A percentile compares a stretch with the other conserved stretches of the same genome.
These are phyloP conservation scores for Tenrec ecaudatus DNA, from an alignment of 2,113 vertebrate species.

Conservation along the genomic window DNA sequence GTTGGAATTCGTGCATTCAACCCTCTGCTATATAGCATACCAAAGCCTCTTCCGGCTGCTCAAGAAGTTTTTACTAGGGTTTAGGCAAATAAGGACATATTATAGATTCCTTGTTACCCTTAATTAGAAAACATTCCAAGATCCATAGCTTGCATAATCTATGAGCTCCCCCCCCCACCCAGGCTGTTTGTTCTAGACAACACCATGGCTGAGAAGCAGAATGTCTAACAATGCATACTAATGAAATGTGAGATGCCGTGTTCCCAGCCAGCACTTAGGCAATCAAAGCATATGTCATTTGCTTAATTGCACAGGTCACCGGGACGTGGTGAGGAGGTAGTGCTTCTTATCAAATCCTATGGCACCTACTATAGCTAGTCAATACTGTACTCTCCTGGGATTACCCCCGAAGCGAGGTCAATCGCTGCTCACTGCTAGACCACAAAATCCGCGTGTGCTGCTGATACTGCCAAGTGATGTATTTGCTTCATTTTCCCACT, in stretches of 20 bases:
- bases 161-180: conserved; percentile 48
- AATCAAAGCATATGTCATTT: conserved; percentile 69
- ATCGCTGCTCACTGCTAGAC: conserved; percentile 72
- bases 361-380: neutral
- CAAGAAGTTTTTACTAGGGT: neutral
- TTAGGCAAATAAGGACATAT: conserved; percentile 71
- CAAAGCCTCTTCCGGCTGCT: conserved; percentile 12
- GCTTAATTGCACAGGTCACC: conserved; percentile 72
- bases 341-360: conserved; percentile 56
- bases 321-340: conserved; percentile 35
- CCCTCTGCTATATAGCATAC: neutral
- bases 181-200: conserved; percentile 68
- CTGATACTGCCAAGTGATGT: conserved; percentile 46
- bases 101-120: conserved; percentile 71
- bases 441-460: conserved; percentile 59
- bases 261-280: conserved; percentile 49
- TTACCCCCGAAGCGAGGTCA: conserved; percentile 60
- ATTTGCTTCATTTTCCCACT: conserved; percentile 64
- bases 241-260: conserved; percentile 71
- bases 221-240: conserved; percentile 75
- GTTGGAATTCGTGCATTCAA: conserved; percentile 19
- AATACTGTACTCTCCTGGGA: conserved; percentile 64
- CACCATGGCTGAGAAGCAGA: conserved; percentile 65
- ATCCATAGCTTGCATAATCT: conserved; percentile 73
- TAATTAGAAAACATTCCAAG: conserved; percentile 78